phyloP scores from a whole-genome alignment of 2,888 invertebrate genomes.

The Apamea monoglypha region DNA sequence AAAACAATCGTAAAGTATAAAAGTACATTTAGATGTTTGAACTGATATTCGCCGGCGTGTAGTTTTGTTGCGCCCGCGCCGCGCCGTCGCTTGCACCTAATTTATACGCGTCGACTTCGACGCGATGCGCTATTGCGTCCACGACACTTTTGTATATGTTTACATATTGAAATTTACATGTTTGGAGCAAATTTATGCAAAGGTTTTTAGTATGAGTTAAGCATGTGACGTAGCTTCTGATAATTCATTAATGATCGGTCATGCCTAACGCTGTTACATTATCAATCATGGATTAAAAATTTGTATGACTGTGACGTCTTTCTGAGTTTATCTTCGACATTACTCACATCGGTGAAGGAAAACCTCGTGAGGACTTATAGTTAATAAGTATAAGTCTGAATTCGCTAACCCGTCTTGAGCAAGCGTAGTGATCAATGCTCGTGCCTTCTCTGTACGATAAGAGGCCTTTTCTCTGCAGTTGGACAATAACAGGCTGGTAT shows the following conservation, averaged over 20 bases:
- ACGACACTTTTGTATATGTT: constrained; percentile 72
- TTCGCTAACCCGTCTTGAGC: no score
- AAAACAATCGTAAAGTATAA: constrained; percentile 76
- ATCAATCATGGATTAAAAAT: background rate
- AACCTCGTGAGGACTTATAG: background rate
- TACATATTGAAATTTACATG: constrained; percentile 67
- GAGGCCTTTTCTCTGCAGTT: no score
- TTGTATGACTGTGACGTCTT: background rate
- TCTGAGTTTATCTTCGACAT: background rate
- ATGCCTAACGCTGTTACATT: background rate
- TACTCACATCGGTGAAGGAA: background rate
- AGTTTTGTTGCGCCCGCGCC: constrained; percentile 81
- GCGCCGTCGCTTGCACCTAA: constrained; percentile 80
- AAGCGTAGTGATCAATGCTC: no score
- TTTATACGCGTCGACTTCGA: constrained; percentile 87
- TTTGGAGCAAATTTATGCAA: constrained; percentile 44
- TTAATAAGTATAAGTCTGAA: background rate
- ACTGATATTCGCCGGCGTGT: constrained; percentile 82
- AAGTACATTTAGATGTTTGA: constrained; percentile 80
- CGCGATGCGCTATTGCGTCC: constrained; percentile 83
- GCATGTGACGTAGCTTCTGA: background rate
- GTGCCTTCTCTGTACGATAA: no score
- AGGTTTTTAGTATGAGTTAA: constrained; percentile 28
- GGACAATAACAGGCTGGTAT: no score
- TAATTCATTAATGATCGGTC: constrained; percentile 9